Percentiles rank a stretch among this genome's conserved stretches.
Evolutionary conservation across 2,113 vertebrate species (phyloP).

Genomic region (Geococcyx californianus): DNA sequence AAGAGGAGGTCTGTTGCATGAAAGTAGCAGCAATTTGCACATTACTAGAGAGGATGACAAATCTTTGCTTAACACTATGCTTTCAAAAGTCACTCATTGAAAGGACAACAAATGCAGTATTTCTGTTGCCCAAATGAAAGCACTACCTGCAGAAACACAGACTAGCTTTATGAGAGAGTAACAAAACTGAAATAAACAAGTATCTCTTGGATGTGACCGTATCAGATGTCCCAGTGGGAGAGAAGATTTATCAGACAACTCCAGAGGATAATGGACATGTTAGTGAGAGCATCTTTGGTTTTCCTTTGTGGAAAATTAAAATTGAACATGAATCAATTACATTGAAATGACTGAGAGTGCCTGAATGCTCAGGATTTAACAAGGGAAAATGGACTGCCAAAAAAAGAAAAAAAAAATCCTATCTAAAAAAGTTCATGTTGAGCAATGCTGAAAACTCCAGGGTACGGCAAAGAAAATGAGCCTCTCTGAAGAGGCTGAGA

Average conservation of each 20-base stretch:
- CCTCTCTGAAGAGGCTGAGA: not conserved
- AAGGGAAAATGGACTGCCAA: conserved; percentile 3
- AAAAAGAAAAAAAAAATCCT: not conserved
- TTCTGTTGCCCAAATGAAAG: not conserved
- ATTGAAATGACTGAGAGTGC: not conserved
- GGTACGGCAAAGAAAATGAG: not conserved
- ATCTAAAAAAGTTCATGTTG: not conserved
- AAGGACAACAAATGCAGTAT: not conserved
- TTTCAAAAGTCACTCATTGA: not conserved
- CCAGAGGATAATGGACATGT: not conserved
- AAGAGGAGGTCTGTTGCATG: not conserved
- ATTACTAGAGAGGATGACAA: not conserved
- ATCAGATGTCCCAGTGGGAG: not conserved
- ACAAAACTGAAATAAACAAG: not conserved
- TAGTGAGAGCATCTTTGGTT: not conserved
- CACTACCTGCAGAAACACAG: not conserved
- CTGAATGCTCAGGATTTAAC: not conserved
- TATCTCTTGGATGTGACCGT: not conserved
- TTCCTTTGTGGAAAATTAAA: not conserved
- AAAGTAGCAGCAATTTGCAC: not conserved
- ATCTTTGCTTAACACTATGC: not conserved
- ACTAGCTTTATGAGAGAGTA: not conserved
- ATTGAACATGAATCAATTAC: not conserved
- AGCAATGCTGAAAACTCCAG: not conserved
- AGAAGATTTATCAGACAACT: not conserved